Evolutionary conservation across 2,113 vertebrate genomes (phyloP), one percentile per base, ranked within the genome.

Genomic region (Oncorhynchus mykiss): DNA sequence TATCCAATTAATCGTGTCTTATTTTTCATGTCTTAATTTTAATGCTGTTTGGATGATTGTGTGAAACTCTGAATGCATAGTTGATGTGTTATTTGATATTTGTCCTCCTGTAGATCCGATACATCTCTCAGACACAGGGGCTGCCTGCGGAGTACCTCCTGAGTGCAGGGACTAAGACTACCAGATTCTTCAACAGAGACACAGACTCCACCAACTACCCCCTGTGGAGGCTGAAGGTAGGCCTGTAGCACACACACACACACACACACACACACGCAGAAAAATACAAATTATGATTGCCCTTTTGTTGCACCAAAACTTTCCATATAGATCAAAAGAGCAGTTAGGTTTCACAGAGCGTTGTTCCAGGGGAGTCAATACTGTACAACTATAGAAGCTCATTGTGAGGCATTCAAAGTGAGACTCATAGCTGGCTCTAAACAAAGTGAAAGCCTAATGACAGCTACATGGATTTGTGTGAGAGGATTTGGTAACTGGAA

Each of bases 141-240:
- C 93, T 99, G 85, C 98, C 98, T 67, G 97, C 98, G 70, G 98
- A 99, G 90, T 99, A 98, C 92, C 94, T 99, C 87, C 92, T 99
- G 91, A 99, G 98, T 65, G 96, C 97, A 39, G 98, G 98, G 81
- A 98, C 98, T 48, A 99, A 99, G 94, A 99, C 98, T 67, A 97
- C 96, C 2, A 94, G 98, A 89, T 99, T 99, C 94, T 99, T 99
- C 93, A 99, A 99, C 93, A 96, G 97, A 92, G 98, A 99, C 88
- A 93, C 96, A 0, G 98, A 98, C 85, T 99, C 97, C 24, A 95
- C 97, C 0, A 54, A 54, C 16, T 99, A 99, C 86, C 98, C 98
- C 71, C 93, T 99, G 78, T 99, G 98, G 98, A 97, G 97, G 88
- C 93, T 99, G 51, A 99, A 99, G 96, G 97, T 99, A 94, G 60